Conservation (phyloP, 2,888 invertebrate genomes). For the Fragum whitleyi region DNA sequence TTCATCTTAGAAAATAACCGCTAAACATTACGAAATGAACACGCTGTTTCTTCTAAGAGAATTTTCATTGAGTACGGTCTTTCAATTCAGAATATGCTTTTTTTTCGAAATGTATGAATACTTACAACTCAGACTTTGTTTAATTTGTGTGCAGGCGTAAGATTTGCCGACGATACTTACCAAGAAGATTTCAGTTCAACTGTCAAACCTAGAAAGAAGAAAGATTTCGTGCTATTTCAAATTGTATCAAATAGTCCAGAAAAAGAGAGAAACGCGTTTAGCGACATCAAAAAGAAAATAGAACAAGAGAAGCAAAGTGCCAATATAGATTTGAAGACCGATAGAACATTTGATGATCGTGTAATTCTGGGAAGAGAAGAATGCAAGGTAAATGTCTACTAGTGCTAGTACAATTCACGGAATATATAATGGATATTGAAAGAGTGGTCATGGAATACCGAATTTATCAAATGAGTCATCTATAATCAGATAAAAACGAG, state of each 20-base stretch:
- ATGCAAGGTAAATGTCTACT: neutral
- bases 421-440: too few relatives aligned
- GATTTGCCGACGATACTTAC: constrained; percentile 14
- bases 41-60: too few relatives aligned
- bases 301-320: constrained; percentile 12
- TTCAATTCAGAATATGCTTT: too few relatives aligned
- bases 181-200: neutral
- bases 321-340: constrained; percentile 24
- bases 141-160: constrained; percentile 17
- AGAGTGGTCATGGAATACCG: too few relatives aligned
- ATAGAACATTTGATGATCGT: constrained; percentile 15
- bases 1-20: too few relatives aligned
- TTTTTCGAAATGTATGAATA: too few relatives aligned
- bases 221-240: constrained; percentile 50
- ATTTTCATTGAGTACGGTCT: too few relatives aligned
- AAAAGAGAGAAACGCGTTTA: constrained; percentile 17
- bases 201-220: constrained; percentile 16
- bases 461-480: too few relatives aligned
- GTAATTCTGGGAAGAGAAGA: neutral
- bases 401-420: too few relatives aligned
- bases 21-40: too few relatives aligned
- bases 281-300: constrained; percentile 31
- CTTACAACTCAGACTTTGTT: too few relatives aligned
- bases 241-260: constrained; percentile 38
- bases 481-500: too few relatives aligned